Evolutionary conservation across 2,113 vertebrate genomes (phyloP).

Genomic region (Nipponia nippon): DNA sequence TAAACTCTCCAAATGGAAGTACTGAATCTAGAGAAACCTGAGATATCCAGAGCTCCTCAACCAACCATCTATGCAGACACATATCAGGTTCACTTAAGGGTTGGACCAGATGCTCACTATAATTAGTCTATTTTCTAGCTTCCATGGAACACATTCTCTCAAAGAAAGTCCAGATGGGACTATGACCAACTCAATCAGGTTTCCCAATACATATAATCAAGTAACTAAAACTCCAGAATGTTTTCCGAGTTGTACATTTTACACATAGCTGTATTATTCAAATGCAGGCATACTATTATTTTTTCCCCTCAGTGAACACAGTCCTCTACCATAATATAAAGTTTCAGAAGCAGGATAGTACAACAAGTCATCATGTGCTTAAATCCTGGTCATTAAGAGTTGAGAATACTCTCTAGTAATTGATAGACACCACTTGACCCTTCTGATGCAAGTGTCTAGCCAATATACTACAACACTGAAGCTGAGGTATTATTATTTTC

Average conservation of each 20-base stretch:
- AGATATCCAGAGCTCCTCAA: neutral
- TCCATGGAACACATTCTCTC: neutral
- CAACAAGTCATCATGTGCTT: neutral
- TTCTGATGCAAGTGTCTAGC: neutral
- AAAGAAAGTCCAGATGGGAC: neutral
- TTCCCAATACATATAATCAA: neutral
- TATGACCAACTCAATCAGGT: neutral
- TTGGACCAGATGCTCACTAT: neutral
- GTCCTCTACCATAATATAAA: neutral
- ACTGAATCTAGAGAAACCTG: neutral
- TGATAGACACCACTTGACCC: neutral
- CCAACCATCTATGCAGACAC: neutral
- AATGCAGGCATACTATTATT: neutral
- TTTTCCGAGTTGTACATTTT: neutral
- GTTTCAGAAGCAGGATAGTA: neutral
- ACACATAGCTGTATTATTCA: neutral
- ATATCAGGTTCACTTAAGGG: neutral
- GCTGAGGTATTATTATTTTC: neutral
- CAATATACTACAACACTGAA: neutral
- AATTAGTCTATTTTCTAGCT: neutral
- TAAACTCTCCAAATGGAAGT: neutral
- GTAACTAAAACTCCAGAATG: neutral
- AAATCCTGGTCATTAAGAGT: neutral
- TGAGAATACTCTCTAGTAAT: neutral
- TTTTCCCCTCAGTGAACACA: neutral